A percentile compares a stretch with the other conserved stretches of the same genome.
Conservation (phyloP, 2,888 invertebrate species). For the Lymantria monacha region DNA sequence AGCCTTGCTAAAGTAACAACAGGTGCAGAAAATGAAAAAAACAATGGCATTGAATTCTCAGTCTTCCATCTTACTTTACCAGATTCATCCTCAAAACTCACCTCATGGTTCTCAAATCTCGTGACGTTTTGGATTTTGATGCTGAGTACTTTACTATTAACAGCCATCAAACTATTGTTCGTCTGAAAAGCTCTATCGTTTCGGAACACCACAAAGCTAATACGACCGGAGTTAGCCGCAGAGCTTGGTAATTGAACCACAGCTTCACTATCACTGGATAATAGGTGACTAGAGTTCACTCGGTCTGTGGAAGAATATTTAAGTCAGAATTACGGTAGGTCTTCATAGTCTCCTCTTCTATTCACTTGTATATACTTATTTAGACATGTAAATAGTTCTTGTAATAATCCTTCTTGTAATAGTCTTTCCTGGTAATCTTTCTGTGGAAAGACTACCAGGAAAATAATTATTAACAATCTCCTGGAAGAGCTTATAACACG, state of each 20-base stretch:
- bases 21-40: too few relatives aligned
- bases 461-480: too few relatives aligned
- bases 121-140: slow-evolving; percentile 66
- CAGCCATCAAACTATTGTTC: slow-evolving; percentile 24
- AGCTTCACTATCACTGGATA: slow-evolving; percentile 52
- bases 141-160: slow-evolving; percentile 77
- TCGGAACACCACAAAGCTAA: slow-evolving; percentile 74
- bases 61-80: too few relatives aligned
- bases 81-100: slow-evolving; percentile 22
- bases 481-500: too few relatives aligned
- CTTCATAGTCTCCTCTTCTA: not conserved
- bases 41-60: too few relatives aligned
- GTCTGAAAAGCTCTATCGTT: slow-evolving; percentile 68
- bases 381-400: too few relatives aligned
- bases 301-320: slow-evolving; percentile 39
- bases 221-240: slow-evolving; percentile 46
- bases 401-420: too few relatives aligned
- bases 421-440: too few relatives aligned
- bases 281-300: slow-evolving; percentile 44
- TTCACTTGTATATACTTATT: too few relatives aligned
- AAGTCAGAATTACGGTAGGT: not conserved
- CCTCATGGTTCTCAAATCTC: slow-evolving; percentile 59
- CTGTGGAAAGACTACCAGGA: too few relatives aligned
- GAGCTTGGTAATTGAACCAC: slow-evolving; percentile 66
- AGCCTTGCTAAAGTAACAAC: too few relatives aligned